These are phyloP conservation scores for Etheostoma nigrum DNA, from an alignment of 2,797 vertebrate genomes.

Conservation along the genomic window DNA sequence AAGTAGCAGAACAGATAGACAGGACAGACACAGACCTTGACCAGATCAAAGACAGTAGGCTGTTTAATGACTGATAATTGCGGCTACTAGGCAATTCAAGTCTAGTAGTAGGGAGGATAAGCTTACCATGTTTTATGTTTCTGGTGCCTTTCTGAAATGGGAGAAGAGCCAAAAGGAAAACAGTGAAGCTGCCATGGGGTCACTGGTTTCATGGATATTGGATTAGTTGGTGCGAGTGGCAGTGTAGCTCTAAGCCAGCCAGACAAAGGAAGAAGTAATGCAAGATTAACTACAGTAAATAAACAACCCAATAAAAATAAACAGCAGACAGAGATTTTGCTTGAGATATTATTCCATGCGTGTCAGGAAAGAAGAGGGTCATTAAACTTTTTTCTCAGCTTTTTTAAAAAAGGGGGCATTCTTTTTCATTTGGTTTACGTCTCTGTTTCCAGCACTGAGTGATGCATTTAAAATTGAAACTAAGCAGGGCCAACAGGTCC, in stretches of 20 bases:
- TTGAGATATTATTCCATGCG: conserved; percentile 29
- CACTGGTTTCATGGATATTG: conserved; percentile 39
- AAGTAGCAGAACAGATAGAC: conserved; percentile 42
- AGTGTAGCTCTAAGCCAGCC: conserved; percentile 29
- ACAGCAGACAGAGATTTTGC: conserved; percentile 19
- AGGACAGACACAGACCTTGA: conserved; percentile 60
- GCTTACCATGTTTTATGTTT: conserved; percentile 52
- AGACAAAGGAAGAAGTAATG: conserved; percentile 34
- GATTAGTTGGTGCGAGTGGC: conserved; percentile 31
- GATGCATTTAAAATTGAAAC: conserved; percentile 20
- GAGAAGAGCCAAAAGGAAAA: conserved; percentile 50
- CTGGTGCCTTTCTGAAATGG: conserved; percentile 58
- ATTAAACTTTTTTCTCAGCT: conserved; percentile 9
- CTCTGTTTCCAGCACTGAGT: conserved; percentile 17
- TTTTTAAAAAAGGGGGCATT: conserved; percentile 1
- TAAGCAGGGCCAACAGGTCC: conserved; percentile 4
- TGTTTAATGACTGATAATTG: conserved; percentile 58
- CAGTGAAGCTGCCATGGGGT: conserved; percentile 40
- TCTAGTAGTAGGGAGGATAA: conserved; percentile 62
- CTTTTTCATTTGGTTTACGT: conserved; percentile 18
- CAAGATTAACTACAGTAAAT: conserved; percentile 43
- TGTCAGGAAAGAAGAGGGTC: conserved; percentile 23
- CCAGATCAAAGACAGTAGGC: conserved; percentile 74
- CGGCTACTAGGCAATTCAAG: conserved; percentile 50
- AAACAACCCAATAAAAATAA: conserved; percentile 56